Percentiles rank a stretch among this genome's conserved stretches.
Conservation (phyloP, 2,113 vertebrate species). For the Casuarius casuarius region DNA sequence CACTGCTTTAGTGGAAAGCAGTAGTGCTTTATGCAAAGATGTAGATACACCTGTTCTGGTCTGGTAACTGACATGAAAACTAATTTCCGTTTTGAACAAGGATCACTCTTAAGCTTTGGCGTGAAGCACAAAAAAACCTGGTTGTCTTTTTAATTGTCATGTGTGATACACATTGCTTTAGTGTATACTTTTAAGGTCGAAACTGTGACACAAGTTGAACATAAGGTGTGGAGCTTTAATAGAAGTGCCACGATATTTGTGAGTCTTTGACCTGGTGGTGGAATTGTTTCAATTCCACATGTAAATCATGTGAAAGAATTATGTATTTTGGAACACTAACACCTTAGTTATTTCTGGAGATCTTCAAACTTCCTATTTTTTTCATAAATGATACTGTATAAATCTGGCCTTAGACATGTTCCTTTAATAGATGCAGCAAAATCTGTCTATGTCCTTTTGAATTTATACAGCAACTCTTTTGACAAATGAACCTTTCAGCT, state of each 20-base stretch:
- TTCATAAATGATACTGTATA: not conserved
- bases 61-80: not conserved
- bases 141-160: not conserved
- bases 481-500: not conserved
- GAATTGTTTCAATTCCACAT: not conserved
- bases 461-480: not conserved
- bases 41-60: not conserved
- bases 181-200: not conserved
- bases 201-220: not conserved
- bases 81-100: not conserved
- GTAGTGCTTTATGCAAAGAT: not conserved
- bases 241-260: not conserved
- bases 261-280: not conserved
- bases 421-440: not conserved
- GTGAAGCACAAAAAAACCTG: not conserved
- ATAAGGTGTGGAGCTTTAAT: not conserved
- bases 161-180: not conserved
- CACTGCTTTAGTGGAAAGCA: not conserved
- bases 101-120: fast-evolving
- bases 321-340: not conserved
- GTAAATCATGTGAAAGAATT: not conserved
- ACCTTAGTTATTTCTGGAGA: not conserved
- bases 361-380: not conserved
- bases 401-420: not conserved
- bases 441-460: not conserved